Evolutionary conservation across 1,140 invertebrate genomes (phyloP).

Genomic region (Conus betulinus): DNA sequence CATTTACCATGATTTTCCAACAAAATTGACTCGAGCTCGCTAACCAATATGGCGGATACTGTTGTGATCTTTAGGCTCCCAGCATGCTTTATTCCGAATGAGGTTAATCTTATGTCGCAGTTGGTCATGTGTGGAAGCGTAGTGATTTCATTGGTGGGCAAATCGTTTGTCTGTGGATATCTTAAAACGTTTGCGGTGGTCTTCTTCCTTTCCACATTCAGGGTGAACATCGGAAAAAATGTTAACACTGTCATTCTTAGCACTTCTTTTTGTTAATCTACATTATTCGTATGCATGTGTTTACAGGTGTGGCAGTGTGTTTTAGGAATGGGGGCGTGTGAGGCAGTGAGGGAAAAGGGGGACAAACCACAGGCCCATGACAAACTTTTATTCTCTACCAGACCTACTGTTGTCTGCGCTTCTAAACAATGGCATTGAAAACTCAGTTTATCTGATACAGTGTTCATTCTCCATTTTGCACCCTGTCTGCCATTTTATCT

Average conservation of each 20-base stretch:
- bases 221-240: conserved; percentile 32
- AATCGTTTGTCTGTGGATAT: conserved; percentile 42
- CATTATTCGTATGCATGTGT: no score
- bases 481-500: no score
- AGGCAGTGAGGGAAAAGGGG: no score
- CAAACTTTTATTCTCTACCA: no score
- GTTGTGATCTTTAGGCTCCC: conserved; percentile 91
- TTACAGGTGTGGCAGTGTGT: no score
- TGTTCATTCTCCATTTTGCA: no score
- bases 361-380: no score
- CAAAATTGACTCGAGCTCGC: conserved; percentile 77
- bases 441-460: no score
- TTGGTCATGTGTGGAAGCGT: conserved; percentile 59
- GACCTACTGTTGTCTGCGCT: no score
- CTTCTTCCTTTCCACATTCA: not conserved
- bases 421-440: no score
- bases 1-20: conserved; percentile 31
- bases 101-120: conserved; percentile 52
- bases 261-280: no score
- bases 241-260: not conserved
- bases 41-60: conserved; percentile 93
- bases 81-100: conserved; percentile 82
- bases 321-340: no score
- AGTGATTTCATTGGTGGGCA: conserved; percentile 49
- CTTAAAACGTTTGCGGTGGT: conserved; percentile 19